Percentiles rank a stretch among this genome's conserved stretches.
These are phyloP conservation scores for Bolborhynchus lineola DNA, from an alignment of 2,113 vertebrate species.

Conservation along the genomic window DNA sequence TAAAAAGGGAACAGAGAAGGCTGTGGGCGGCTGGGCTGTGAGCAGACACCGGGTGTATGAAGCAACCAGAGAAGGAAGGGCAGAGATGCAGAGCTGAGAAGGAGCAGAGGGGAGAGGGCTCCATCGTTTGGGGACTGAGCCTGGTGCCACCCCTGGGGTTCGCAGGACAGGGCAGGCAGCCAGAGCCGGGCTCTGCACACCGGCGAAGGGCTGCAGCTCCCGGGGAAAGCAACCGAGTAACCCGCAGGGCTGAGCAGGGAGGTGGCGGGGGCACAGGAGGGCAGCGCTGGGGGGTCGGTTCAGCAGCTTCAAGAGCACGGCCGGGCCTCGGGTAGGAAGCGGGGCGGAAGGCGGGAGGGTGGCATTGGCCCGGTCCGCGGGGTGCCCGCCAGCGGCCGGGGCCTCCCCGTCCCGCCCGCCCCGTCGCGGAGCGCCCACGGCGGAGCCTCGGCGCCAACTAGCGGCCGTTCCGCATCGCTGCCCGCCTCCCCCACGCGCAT, in stretches of 20 bases:
- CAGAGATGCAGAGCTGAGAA: background rate
- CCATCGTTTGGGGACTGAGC: background rate
- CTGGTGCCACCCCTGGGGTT: too few relatives aligned
- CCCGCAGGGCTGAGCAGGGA: accelerated
- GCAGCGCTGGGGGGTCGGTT: too few relatives aligned
- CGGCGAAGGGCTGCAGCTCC: background rate
- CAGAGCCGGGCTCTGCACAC: background rate
- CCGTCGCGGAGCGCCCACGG: background rate
- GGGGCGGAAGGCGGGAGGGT: background rate
- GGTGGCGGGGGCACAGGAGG: background rate
- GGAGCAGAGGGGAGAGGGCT: background rate
- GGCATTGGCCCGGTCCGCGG: background rate
- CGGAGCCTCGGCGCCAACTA: slow-evolving; percentile 10
- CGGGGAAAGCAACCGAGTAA: too few relatives aligned
- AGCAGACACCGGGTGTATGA: accelerated
- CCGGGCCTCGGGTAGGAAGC: background rate
- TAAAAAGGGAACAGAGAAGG: background rate
- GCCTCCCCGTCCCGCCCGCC: background rate
- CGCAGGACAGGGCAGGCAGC: background rate
- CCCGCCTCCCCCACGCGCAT: background rate
- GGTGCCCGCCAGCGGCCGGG: background rate
- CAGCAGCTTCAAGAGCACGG: background rate
- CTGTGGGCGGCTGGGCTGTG: accelerated
- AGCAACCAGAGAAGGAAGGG: background rate
- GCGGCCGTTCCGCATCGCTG: background rate